Percentiles rank a stretch among this genome's conserved stretches.
phyloP scores from a whole-genome alignment of 2,888 invertebrate species.

The Zhuqinia jingwanae region DNA sequence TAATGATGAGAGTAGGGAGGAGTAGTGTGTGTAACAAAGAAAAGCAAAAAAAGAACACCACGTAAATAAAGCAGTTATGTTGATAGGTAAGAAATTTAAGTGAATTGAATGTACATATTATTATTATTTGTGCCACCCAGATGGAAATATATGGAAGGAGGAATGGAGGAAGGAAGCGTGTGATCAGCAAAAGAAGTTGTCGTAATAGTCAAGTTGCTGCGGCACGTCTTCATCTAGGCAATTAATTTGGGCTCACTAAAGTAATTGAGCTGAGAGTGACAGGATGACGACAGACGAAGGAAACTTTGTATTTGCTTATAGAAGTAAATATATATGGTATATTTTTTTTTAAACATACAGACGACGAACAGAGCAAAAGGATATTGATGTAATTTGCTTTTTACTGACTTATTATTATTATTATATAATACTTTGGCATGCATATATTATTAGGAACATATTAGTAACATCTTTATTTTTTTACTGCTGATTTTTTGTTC shows the following conservation, averaged over 20 bases:
- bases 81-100: background rate
- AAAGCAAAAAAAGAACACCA: too few relatives aligned
- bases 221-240: slow-evolving; percentile 74
- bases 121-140: background rate
- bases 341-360: slow-evolving; percentile 59
- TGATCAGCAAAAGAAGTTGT: slow-evolving; percentile 39
- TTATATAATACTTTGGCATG: too few relatives aligned
- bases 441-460: background rate
- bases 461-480: slow-evolving; percentile 1
- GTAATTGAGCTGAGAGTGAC: slow-evolving; percentile 79
- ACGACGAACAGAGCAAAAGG: background rate
- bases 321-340: too few relatives aligned
- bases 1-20: background rate
- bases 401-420: too few relatives aligned
- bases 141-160: background rate
- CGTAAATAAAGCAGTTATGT: too few relatives aligned
- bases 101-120: background rate
- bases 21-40: background rate
- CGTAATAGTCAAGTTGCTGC: slow-evolving; percentile 31
- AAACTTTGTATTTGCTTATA: slow-evolving; percentile 65
- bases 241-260: slow-evolving; percentile 79
- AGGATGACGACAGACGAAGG: slow-evolving; percentile 79
- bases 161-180: background rate
- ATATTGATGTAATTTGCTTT: background rate
- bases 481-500: slow-evolving; percentile 4